Conservation (phyloP, 2,113 vertebrate genomes). For the Halcyon malimbica region DNA sequence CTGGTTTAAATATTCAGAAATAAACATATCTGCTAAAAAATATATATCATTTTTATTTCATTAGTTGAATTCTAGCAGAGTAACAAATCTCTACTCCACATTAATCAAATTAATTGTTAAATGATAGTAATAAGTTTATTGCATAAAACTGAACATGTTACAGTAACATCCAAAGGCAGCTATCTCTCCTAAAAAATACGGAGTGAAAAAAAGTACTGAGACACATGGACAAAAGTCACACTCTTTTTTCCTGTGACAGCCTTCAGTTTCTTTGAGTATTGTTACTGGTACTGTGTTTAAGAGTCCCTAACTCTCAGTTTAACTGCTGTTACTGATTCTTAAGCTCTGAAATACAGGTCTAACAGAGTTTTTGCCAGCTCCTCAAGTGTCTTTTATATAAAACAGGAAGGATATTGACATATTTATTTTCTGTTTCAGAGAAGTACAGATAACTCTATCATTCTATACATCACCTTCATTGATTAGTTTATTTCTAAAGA, state of each 20-base stretch:
- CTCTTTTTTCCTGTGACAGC: neutral
- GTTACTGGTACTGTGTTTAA: neutral
- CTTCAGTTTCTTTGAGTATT: slow-evolving; percentile 20
- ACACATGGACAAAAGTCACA: neutral
- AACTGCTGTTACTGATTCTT: slow-evolving; percentile 22
- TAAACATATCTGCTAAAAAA: neutral
- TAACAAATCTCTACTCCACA: neutral
- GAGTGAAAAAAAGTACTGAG: neutral
- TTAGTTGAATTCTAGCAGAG: neutral
- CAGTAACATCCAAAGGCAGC: neutral
- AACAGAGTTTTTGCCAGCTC: neutral
- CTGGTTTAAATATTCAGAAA: neutral
- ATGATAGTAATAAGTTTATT: neutral
- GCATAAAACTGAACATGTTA: neutral
- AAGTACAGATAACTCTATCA: slow-evolving; percentile 10
- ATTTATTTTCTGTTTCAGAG: slow-evolving; percentile 46
- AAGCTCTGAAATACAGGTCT: neutral
- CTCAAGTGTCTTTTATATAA: slow-evolving; percentile 16
- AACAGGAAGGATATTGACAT: slow-evolving; percentile 21
- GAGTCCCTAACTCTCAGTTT: slow-evolving; percentile 35
- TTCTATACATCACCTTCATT: slow-evolving; percentile 46
- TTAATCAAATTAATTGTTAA: neutral
- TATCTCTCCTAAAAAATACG: neutral
- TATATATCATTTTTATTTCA: neutral
- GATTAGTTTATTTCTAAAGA: slow-evolving; percentile 66